phyloP scores from a whole-genome alignment of 2,797 vertebrate genomes.

The Macroramphosus scolopax region DNA sequence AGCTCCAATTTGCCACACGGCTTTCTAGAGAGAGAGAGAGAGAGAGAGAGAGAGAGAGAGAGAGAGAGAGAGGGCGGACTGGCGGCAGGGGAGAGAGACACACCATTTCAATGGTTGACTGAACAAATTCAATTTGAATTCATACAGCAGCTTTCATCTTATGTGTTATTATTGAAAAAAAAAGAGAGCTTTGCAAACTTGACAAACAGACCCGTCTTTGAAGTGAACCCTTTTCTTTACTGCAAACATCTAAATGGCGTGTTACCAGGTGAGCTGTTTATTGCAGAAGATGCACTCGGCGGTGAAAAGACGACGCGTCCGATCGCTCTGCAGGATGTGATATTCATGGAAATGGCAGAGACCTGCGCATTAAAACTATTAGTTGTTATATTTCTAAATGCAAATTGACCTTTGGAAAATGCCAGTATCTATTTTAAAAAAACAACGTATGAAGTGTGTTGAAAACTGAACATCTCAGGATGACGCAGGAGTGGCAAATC shows the following conservation, averaged over 20 bases:
- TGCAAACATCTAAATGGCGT: slow-evolving; percentile 46
- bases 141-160: slow-evolving; percentile 76
- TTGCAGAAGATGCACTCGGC: slow-evolving; percentile 51
- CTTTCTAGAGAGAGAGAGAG: slow-evolving; percentile 47
- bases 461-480: slow-evolving; percentile 34
- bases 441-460: slow-evolving; percentile 46
- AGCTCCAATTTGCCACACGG: slow-evolving; percentile 76
- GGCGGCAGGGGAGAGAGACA: slow-evolving; percentile 58
- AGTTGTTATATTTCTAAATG: neutral
- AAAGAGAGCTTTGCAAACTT: slow-evolving; percentile 64
- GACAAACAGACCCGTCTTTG: slow-evolving; percentile 64
- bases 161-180: slow-evolving; percentile 59
- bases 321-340: slow-evolving; percentile 7
- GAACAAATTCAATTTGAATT: slow-evolving; percentile 83
- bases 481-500: slow-evolving; percentile 44
- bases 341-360: slow-evolving; percentile 8
- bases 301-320: slow-evolving; percentile 31
- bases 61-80: slow-evolving; percentile 32
- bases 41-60: too few relatives aligned
- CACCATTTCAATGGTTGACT: slow-evolving; percentile 79
- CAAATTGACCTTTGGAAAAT: slow-evolving; percentile 32
- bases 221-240: slow-evolving; percentile 59
- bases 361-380: slow-evolving; percentile 11
- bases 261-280: slow-evolving; percentile 61
- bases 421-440: slow-evolving; percentile 44